Percentiles rank a stretch among this genome's conserved stretches.
These are phyloP conservation scores for Montipora capitata DNA, from an alignment of 92 coral and sea anemone species.

Conservation along the genomic window DNA sequence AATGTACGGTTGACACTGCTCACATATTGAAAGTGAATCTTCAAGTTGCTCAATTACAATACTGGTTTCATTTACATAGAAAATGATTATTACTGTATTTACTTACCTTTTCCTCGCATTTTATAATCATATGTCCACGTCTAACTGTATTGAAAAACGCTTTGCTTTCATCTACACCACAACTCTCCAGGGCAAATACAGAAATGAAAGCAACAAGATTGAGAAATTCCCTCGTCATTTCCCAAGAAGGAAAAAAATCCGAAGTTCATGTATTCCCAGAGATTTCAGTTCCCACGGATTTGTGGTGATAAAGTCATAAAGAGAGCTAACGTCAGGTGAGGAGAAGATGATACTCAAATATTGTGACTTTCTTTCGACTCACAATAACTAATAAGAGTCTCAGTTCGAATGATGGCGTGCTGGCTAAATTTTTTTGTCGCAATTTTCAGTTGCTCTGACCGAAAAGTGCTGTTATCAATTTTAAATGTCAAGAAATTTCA, in stretches of 20 bases:
- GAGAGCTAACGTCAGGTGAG: too few relatives aligned
- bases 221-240: background rate
- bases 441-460: too few relatives aligned
- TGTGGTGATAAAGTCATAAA: too few relatives aligned
- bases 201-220: background rate
- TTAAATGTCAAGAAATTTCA: constrained; percentile 9
- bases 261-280: background rate
- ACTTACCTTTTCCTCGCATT: constrained; percentile 54
- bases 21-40: too few relatives aligned
- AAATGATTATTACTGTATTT: background rate
- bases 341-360: too few relatives aligned
- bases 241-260: background rate
- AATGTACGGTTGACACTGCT: too few relatives aligned
- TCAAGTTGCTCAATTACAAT: background rate
- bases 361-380: too few relatives aligned
- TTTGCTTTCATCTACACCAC: background rate
- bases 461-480: constrained; percentile 21
- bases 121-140: constrained; percentile 10
- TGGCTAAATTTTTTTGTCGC: background rate
- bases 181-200: background rate
- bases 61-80: background rate
- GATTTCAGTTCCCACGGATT: background rate
- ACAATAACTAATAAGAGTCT: too few relatives aligned
- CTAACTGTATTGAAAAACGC: background rate
- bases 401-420: background rate